Evolutionary conservation across 2,797 vertebrate genomes (phyloP), one percentile per base, ranked within the genome.

Genomic region (Apogon talboti): DNA sequence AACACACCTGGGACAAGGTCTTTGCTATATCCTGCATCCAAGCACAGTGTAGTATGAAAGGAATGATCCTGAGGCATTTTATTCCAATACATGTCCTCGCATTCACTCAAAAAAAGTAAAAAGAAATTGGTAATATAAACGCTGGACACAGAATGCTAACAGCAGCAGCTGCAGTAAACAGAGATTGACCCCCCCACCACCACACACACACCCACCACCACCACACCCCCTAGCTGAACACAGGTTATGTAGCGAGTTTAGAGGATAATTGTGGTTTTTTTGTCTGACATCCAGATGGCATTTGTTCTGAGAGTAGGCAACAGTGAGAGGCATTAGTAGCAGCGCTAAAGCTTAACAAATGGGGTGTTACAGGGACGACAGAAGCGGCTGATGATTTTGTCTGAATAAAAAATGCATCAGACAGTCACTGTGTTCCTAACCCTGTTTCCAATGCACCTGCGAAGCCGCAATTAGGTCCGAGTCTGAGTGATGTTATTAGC

Each of bases 221-320:
- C n/a, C n/a, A n/a, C 54, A 24, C 15, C 12, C 13, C 37, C n/a
- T 35, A 41, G 43, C 50, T 46, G 45, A 67, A 57, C 38, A 44
- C 10, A 57, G 18, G 24, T 53, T 63, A 10, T 28, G 54, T 6
- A 53, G 35, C 44, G 3, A 41, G 21, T 53, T 66, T 11, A 61
- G 57, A 73, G 45, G 50, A 74, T 70, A 41, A 59, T 52, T 66
- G 64, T 38, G 70, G 70, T 21, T 46, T 65, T 42, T 46, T 50
- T 74, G 55, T 59, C 52, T 24, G 44, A 72, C 44, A 61, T 69
- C 56, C 73, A 79, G 69, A 67, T 79, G 79, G 43, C 49, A 21
- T 76, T 59, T 74, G 71, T 61, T 71, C 33, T 30, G 49, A 66
- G 48, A 50, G 56, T 0, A 48, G 37, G 30, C 19, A 63, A 59